Percentiles rank a stretch among this genome's conserved stretches.
phyloP scores from a whole-genome alignment of 1,140 invertebrate species.

The Nebria ingens region DNA sequence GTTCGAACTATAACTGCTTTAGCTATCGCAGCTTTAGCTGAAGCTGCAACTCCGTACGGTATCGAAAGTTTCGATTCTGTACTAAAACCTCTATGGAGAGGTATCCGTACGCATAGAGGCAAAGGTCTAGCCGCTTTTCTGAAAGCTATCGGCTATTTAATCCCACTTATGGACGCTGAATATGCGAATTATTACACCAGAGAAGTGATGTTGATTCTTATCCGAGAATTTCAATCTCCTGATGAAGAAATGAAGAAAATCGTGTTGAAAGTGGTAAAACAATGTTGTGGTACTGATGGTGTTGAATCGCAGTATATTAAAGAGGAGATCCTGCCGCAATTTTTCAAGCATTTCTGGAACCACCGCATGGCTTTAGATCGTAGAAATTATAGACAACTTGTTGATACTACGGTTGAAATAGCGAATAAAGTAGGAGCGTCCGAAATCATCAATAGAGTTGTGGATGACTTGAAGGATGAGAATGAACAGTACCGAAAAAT shows the following conservation, averaged over 20 bases:
- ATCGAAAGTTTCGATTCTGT: slow-evolving; percentile 99
- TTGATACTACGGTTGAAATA: slow-evolving; percentile 99
- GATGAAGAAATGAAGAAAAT: slow-evolving; percentile 99
- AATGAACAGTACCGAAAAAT: slow-evolving; percentile 99
- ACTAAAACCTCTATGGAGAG: slow-evolving; percentile 96
- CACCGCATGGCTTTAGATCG: slow-evolving; percentile 98
- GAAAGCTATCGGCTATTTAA: slow-evolving; percentile 98
- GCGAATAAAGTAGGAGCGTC: slow-evolving; percentile 98
- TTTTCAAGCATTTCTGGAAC: slow-evolving; percentile 99
- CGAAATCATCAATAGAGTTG: slow-evolving; percentile 96
- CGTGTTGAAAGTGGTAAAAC: slow-evolving; percentile 99
- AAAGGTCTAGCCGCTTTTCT: slow-evolving; percentile 98
- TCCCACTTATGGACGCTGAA: slow-evolving; percentile 99
- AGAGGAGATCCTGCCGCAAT: slow-evolving; percentile 96
- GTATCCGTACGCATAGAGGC: slow-evolving; percentile 95
- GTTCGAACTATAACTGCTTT: slow-evolving; percentile 96
- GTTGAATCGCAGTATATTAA: slow-evolving; percentile 99
- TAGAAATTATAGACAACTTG: slow-evolving; percentile 93
- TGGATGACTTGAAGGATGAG: slow-evolving; percentile 98
- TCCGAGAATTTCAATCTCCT: slow-evolving; percentile 98
- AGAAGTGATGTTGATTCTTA: slow-evolving; percentile 99
- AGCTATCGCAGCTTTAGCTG: slow-evolving; percentile 93
- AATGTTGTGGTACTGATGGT: slow-evolving; percentile 99
- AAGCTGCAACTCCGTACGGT: slow-evolving; percentile 98
- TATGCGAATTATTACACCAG: slow-evolving; percentile 99